Percentiles rank a stretch among this genome's conserved stretches.
phyloP scores from a whole-genome alignment of 2,113 vertebrate genomes.

The Riparia riparia region DNA sequence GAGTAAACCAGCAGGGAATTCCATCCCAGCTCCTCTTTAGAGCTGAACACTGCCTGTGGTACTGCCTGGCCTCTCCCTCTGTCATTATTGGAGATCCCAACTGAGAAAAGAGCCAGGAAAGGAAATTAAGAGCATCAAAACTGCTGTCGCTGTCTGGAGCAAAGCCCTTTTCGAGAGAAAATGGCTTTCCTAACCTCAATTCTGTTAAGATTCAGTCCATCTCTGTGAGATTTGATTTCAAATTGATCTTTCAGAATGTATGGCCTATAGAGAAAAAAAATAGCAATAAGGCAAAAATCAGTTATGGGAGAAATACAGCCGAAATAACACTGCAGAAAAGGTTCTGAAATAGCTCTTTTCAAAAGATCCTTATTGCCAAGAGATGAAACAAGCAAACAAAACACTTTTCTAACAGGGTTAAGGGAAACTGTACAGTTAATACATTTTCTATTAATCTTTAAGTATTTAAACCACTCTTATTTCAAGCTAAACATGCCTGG shows the following conservation, averaged over 20 bases:
- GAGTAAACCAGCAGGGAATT: not conserved
- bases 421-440: not conserved
- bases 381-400: not conserved
- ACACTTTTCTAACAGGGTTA: not conserved
- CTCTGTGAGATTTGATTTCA: constrained; percentile 27
- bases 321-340: not conserved
- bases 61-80: not conserved
- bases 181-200: not conserved
- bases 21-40: not conserved
- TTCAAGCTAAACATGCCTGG: not conserved
- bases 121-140: constrained; percentile 13
- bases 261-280: not conserved
- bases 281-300: not conserved
- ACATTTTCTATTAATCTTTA: not conserved
- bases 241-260: constrained; percentile 12
- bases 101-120: not conserved
- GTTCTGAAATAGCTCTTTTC: not conserved
- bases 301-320: not conserved
- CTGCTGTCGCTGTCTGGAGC: not conserved
- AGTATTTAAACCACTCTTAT: not conserved
- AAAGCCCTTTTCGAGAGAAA: constrained; percentile 3
- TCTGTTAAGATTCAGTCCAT: not conserved
- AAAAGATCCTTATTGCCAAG: not conserved
- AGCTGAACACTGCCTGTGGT: not conserved
- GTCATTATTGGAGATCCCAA: not conserved